Evolutionary conservation across 1,140 invertebrate genomes (phyloP), one percentile per base, ranked within the genome.

Genomic region (Drosophila paulistorum): DNA sequence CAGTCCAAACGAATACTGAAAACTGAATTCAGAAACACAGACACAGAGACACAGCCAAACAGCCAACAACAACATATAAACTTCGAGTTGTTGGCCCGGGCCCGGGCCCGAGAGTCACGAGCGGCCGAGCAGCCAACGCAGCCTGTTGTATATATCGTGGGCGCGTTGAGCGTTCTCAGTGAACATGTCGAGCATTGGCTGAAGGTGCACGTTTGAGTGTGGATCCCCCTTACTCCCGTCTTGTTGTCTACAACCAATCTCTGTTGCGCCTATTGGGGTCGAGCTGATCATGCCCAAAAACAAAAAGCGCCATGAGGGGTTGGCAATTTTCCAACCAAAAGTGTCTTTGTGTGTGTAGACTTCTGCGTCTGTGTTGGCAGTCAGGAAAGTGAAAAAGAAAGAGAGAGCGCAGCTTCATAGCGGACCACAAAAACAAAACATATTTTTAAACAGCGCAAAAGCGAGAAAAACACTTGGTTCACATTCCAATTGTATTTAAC

Each of bases 1-100:
- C 84, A 87, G 80, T 87, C 87, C 85, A 90, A 90, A 80, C 74
- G 82, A 71, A 90, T 84, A 90, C 87, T 87, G 77, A 87, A 86
- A 83, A 73, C 82, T 82, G 86, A 90, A 90, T 85, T 90, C 80
- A 75, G 80, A 77, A 70, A 77, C 76, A 51, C 73, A 77, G 73
- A 74, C 74, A 20, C 74, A 77, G 74, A 67, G 59, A 20, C 66
- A 68, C 71, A 77, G 75, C 67, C 80, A 83, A 79, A 48, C 45
- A 48, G 45, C 45, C 45, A 48, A 48, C 14, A 51, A 51, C 45
- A 51, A 51, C 45, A 51, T 20, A 51, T 51, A 51, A 51, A 51
- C 45, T 76, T 84, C 79, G 76, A 81, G 77, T 81, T 79, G 77
- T 79, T 76, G 81, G 78, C 81, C 73, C 63, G 57, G 81, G 78